Base-by-base conservation (phyloP, 2,888 invertebrate genomes). In the Eupithecia tripunctaria region DNA sequence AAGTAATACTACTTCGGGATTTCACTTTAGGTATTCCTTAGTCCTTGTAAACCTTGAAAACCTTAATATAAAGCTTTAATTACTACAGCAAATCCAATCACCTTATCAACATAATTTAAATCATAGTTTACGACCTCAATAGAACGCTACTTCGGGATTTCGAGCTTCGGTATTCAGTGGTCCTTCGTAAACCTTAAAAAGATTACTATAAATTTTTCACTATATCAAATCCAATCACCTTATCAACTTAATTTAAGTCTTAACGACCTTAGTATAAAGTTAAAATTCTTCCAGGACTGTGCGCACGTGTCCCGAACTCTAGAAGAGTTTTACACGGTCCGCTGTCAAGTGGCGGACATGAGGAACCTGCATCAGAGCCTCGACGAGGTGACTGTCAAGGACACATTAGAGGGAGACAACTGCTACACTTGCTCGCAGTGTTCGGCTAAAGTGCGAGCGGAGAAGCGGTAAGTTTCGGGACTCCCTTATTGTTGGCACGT, bases 351-450 rank as follows among this genome's bases (percentile, higher is more conserved):
- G 67, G 98, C 99, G 0, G 99, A 99, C 88, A 99, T 99, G 99
- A 95, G 98, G 67, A 98, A 98, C 91, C 94, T 99, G 47, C 98
- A 98, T 85, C 99, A 99, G 91, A 98, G 98, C 38, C 94, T 99
- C 38, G 98, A 99, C 91, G 99, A 99, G 90, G 98, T 99, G n/a
- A 99, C 99, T 0, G 98, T 99, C 12, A 99, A 99, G 88, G 99
- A 99, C 88, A 99, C 98, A 36, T 92, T 99, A 0, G 99, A 99
- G 90, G 99, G 99, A 64, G 99, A 99, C 91, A 99, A 99, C 89
- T 99, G 99, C 97, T 99, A 99, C 89, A 99, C 98, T 0, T 99
- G 99, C 88, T 98, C 98, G 18, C 98, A 98, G 83, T 99, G 99
- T 88, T 97, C 98, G 8, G 97, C 97, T 85, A 99, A 99, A 95